Conservation (phyloP, 2,113 vertebrate genomes). For the Actenoides hombroni region DNA sequence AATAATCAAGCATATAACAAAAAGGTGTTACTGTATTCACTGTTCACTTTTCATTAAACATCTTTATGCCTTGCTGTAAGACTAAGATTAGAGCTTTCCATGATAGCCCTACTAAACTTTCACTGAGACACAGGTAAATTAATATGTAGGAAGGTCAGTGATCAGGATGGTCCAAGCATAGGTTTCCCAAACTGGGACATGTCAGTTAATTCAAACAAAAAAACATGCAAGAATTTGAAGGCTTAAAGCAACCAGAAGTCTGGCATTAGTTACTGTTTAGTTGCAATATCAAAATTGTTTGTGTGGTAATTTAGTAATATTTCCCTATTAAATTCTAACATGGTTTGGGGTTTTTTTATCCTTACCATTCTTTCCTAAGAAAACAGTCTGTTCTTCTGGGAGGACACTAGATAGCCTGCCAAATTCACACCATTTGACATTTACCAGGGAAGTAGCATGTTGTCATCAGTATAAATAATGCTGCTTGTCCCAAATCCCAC, state of each 20-base stretch:
- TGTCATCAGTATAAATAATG: constrained; percentile 77
- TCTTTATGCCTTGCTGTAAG: not conserved
- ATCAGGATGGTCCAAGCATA: too few relatives aligned
- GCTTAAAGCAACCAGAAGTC: constrained; percentile 3
- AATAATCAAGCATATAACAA: not conserved
- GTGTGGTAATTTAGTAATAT: constrained; percentile 48
- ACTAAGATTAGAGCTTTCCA: not conserved
- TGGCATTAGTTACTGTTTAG: constrained; percentile 25
- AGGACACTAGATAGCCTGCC: constrained; percentile 68
- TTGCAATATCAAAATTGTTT: constrained; percentile 20
- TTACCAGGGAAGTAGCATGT: constrained; percentile 74
- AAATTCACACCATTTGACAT: constrained; percentile 73
- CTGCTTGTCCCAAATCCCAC: constrained; percentile 45
- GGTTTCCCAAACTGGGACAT: not conserved
- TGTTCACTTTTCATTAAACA: not conserved
- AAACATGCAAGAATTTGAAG: not conserved
- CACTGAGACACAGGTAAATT: not conserved
- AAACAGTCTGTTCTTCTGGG: constrained; percentile 71
- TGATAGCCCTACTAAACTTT: not conserved
- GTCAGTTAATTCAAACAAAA: not conserved
- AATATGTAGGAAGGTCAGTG: not conserved
- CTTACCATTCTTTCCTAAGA: constrained; percentile 64
- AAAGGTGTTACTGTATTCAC: not conserved
- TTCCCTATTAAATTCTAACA: constrained; percentile 44
- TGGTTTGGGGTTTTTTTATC: constrained; percentile 21